These are phyloP conservation scores for Xenentodon cancila DNA, from an alignment of 2,797 vertebrate species.

Conservation along the genomic window DNA sequence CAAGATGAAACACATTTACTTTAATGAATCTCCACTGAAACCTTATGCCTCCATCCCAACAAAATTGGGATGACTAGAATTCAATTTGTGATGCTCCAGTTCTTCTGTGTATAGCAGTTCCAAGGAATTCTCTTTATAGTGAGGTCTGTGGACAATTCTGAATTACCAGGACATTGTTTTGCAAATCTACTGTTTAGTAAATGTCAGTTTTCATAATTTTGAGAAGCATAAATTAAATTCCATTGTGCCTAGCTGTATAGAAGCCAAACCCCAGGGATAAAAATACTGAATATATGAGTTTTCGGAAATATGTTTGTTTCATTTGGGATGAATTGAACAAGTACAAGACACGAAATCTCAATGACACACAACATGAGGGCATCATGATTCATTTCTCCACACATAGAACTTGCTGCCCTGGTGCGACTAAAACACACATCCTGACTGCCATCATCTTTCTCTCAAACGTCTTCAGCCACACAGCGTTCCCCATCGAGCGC, in stretches of 20 bases:
- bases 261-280: conserved; percentile 6
- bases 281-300: neutral
- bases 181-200: conserved; percentile 9
- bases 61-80: conserved; percentile 6
- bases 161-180: conserved; percentile 7
- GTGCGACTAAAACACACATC: conserved; percentile 61
- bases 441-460: conserved; percentile 56
- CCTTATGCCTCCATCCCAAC: conserved; percentile 1
- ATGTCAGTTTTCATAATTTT: neutral
- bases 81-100: conserved; percentile 4
- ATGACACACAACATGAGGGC: conserved; percentile 29
- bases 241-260: neutral
- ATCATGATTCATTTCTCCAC: conserved; percentile 58
- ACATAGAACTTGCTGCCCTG: conserved; percentile 61
- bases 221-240: conserved; percentile 4
- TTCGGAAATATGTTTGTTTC: conserved; percentile 10
- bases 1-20: conserved; percentile 10
- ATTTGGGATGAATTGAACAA: conserved; percentile 12
- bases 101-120: conserved; percentile 15
- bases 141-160: conserved; percentile 10
- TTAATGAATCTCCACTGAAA: neutral
- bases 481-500: conserved; percentile 35
- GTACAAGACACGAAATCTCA: conserved; percentile 28
- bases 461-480: conserved; percentile 50
- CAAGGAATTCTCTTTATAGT: conserved; percentile 1